phyloP scores from a whole-genome alignment of 2,113 vertebrate genomes.

The Ovibos moschatus region DNA sequence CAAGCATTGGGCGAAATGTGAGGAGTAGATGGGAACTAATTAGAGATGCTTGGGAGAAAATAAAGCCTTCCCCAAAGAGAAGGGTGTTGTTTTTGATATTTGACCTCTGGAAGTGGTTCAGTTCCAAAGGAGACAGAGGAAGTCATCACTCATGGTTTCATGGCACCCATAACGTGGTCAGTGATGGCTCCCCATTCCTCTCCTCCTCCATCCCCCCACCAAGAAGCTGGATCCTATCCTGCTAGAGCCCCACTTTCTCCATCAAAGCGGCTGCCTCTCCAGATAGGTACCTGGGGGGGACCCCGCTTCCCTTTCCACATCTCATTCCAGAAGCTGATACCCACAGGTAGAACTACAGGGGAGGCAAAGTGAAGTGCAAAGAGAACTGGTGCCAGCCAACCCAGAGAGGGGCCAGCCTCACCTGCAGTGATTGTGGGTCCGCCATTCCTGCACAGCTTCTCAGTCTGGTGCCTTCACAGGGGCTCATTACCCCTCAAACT shows the following conservation, averaged over 20 bases:
- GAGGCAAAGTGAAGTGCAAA: neutral
- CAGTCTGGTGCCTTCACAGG: fast-evolving
- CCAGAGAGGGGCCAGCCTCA: neutral
- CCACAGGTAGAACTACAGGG: neutral
- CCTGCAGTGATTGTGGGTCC: neutral
- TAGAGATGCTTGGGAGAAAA: neutral
- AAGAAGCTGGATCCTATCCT: neutral
- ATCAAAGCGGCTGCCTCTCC: fast-evolving
- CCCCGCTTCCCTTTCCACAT: neutral
- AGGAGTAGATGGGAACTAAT: fast-evolving
- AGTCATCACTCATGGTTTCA: neutral
- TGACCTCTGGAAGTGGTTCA: neutral
- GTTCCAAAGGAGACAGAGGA: neutral
- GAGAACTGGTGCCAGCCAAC: fast-evolving
- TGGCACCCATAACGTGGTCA: neutral
- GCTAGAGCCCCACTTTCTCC: neutral
- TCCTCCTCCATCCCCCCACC: fast-evolving
- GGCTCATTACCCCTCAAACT: neutral
- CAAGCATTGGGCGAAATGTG: neutral
- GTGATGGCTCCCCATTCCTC: too few relatives aligned
- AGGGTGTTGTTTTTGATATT: neutral
- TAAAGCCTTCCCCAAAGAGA: neutral
- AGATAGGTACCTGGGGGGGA: too few relatives aligned
- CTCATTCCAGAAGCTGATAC: neutral
- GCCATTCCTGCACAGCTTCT: fast-evolving